Percentiles rank a stretch among this genome's conserved stretches.
phyloP scores from a whole-genome alignment of 35 echinoderm and acorn worm genomes.

The Stichopus chloronotus region DNA sequence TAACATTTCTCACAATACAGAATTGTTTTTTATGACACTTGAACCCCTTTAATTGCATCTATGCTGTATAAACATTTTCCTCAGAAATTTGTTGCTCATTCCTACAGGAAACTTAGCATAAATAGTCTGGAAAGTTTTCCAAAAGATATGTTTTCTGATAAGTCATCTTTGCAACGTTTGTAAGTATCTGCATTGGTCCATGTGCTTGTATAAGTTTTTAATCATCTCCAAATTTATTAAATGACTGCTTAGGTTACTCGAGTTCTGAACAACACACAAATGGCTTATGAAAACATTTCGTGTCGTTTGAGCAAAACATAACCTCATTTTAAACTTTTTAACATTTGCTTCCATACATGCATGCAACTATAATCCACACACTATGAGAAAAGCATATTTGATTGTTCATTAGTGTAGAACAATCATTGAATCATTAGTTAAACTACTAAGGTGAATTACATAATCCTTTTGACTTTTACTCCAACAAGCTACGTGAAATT shows the following conservation, averaged over 20 bases:
- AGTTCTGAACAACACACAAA: background rate
- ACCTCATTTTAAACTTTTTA: background rate
- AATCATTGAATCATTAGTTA: too few relatives aligned
- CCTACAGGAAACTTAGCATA: background rate
- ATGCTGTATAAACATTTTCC: background rate
- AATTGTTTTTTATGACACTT: background rate
- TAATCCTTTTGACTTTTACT: background rate
- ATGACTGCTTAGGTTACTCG: background rate
- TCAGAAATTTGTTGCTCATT: background rate
- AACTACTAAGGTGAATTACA: too few relatives aligned
- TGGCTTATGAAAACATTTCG: background rate
- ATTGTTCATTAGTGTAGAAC: background rate
- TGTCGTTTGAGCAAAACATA: too few relatives aligned
- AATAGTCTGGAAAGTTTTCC: background rate
- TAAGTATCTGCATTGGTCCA: background rate
- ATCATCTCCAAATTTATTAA: background rate
- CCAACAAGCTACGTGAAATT: background rate
- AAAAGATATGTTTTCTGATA: background rate
- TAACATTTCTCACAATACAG: background rate
- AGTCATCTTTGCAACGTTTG: background rate
- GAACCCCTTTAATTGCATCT: background rate
- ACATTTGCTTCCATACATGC: background rate
- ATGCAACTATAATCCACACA: background rate
- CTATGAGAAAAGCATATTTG: background rate
- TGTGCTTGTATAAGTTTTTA: background rate